Conservation (phyloP, 2,888 invertebrate species). For the Corbicula japonica region DNA sequence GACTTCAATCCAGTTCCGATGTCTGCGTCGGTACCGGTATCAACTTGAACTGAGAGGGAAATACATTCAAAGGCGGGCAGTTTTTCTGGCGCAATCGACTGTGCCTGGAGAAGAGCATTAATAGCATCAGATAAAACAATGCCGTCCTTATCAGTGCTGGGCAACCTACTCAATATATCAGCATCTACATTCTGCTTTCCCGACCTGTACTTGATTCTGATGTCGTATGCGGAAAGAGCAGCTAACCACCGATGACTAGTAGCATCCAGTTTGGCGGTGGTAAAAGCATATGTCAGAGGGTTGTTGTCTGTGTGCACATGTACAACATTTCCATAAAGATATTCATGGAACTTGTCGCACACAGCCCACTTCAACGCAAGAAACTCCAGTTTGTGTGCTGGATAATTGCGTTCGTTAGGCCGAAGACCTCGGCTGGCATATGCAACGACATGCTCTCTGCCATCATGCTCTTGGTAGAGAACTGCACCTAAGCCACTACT, state of each 20-base stretch:
- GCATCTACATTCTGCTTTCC: too few species aligned
- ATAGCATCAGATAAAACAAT: too few species aligned
- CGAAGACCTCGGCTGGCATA: slow-evolving; percentile 16
- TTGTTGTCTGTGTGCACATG: neutral
- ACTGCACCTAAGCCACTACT: slow-evolving; percentile 24
- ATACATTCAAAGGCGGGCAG: slow-evolving; percentile 9
- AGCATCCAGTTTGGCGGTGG: slow-evolving; percentile 22
- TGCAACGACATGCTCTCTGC: slow-evolving; percentile 4
- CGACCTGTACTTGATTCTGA: too few species aligned
- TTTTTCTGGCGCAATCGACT: too few species aligned
- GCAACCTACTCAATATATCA: too few species aligned
- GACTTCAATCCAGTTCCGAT: neutral
- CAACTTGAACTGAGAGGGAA: neutral
- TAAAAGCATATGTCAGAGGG: neutral
- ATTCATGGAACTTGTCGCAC: slow-evolving; percentile 4
- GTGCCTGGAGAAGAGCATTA: too few species aligned
- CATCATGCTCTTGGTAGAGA: slow-evolving; percentile 15
- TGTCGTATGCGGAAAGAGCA: too few species aligned
- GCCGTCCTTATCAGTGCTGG: too few species aligned
- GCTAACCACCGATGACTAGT: neutral
- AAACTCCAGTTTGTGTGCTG: slow-evolving; percentile 11
- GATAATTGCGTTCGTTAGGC: slow-evolving; percentile 11
- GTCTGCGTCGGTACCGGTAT: neutral
- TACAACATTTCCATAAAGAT: slow-evolving; percentile 14
- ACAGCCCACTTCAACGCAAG: slow-evolving; percentile 28